Evolutionary conservation across 1,140 invertebrate genomes (phyloP), one percentile per base, ranked within the genome.

Genomic region (Sesamia nonagrioides): DNA sequence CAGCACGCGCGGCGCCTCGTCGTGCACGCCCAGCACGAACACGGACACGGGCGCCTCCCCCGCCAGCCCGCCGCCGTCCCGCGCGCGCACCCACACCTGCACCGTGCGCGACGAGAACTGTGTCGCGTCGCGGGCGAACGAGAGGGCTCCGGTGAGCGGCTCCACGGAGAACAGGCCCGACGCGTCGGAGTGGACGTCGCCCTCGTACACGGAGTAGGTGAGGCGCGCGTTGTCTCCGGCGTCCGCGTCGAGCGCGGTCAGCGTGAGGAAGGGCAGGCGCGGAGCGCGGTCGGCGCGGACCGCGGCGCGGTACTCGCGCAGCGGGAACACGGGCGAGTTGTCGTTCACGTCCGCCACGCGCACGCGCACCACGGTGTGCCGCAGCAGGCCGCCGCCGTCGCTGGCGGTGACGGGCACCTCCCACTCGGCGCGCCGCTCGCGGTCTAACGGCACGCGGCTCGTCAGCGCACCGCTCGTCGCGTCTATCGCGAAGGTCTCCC

Each of bases 11-110:
- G 98, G 98, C 35, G 97, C 96, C 58, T 18, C 58, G 61, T 98
- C 97, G 71, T 96, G 95, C 0, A 96, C 89, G 50, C 96, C 96
- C 95, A 98, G 97, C 71, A 98, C 96, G 84, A 97, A 96, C 73
- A 99, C 96, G 80, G 97, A 97, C 18, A 99, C 96, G 15, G 98
- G 97, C 97, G 42, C 96, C 96, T 92, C 98, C 96, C 33, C 96
- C 13, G 96, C 95, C 7, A 96, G 96, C 35, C 95, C 94, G 21
- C 98, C 98, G 83, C 95, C 96, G 93, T 99, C 98, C 73, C 96
- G 96, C 6, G 98, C 98, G 71, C 97, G 96, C 35, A 99, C 97
- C 95, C 99, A 99, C 86, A 99, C 97, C 95, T 99, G 98, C 90
- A 98, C 97, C 11, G 97, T 95, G 95, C 98, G 96, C 84, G 97